These are phyloP conservation scores for Choloepus didactylus DNA, from an alignment of 2,797 vertebrate genomes.

Conservation along the genomic window DNA sequence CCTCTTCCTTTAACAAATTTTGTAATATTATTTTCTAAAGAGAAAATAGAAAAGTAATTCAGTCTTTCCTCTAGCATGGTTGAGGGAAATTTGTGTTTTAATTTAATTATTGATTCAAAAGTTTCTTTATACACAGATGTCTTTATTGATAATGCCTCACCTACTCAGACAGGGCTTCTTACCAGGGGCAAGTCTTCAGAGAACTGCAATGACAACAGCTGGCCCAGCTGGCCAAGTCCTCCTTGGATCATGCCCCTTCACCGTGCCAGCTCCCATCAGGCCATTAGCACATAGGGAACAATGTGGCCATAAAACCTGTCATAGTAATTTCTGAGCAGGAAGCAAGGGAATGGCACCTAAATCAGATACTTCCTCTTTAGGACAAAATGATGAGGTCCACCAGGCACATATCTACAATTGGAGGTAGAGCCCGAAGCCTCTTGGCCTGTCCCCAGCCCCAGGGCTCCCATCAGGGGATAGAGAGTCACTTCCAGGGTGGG, in stretches of 20 bases:
- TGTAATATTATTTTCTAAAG: neutral
- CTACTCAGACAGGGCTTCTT: neutral
- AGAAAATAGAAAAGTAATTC: neutral
- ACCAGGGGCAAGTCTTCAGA: neutral
- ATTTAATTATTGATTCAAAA: neutral
- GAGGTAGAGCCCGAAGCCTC: neutral
- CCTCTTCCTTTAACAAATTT: neutral
- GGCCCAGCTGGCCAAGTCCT: neutral
- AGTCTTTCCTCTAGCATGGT: no score
- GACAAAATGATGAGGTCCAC: neutral
- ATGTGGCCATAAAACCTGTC: neutral
- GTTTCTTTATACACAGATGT: neutral
- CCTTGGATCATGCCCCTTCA: neutral
- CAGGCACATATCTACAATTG: neutral
- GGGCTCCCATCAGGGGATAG: no score
- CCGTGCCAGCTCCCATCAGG: neutral
- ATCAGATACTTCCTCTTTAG: neutral
- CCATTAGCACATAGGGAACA: neutral
- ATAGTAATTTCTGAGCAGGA: neutral
- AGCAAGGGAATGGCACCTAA: neutral
- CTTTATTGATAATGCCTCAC: neutral
- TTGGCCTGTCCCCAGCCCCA: neutral
- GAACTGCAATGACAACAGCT: neutral
- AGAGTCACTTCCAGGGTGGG: neutral
- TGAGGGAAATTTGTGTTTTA: neutral